phyloP scores from a whole-genome alignment of 2,888 invertebrate species.

The Lumbricus terrestris region DNA sequence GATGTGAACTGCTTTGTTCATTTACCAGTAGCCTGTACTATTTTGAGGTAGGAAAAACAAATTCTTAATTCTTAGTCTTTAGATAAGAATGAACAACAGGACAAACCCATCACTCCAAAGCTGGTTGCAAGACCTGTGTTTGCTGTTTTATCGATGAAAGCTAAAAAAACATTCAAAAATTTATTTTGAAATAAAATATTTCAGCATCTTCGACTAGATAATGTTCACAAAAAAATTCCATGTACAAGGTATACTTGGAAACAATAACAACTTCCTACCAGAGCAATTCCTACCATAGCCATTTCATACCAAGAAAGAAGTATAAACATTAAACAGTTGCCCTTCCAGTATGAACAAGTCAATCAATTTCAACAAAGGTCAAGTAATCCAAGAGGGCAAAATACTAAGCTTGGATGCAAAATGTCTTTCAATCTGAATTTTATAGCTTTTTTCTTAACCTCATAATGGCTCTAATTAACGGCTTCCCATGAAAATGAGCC shows the following conservation, averaged over 20 bases:
- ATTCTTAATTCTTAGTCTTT: neutral
- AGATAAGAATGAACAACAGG: neutral
- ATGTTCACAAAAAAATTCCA: too few relatives aligned
- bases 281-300: too few relatives aligned
- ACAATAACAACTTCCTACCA: too few relatives aligned
- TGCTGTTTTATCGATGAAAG: conserved; percentile 28
- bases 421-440: neutral
- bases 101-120: conserved; percentile 23
- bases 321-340: neutral
- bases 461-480: neutral
- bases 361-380: neutral
- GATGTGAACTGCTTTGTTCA: neutral
- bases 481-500: neutral
- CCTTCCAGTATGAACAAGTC: neutral
- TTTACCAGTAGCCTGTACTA: neutral
- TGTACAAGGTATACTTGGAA: too few relatives aligned
- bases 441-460: neutral
- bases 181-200: neutral
- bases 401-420: neutral
- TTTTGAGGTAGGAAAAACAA: neutral
- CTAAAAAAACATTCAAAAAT: conserved; percentile 16
- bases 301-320: neutral
- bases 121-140: conserved; percentile 15
- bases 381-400: neutral
- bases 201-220: neutral